Base-by-base conservation (phyloP, 2,113 vertebrate species). In the Cygnus atratus region DNA sequence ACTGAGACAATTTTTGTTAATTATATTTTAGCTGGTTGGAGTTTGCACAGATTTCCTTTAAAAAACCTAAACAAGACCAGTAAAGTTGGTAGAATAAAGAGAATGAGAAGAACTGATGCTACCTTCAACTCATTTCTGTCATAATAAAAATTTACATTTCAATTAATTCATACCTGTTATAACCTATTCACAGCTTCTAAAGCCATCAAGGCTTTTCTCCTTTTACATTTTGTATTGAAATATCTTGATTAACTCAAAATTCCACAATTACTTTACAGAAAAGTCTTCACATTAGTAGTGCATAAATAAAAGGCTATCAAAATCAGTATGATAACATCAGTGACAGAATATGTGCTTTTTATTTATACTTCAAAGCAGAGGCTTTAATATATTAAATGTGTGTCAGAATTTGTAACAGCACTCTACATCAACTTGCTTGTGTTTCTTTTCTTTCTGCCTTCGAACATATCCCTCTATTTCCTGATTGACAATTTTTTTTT, bases 321-420 rank as follows among this genome's bases (percentile, higher is more conserved):
- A 93, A 83, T 52, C 55, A 72, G 8, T 73, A 66, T 10, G n/a
- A 68, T 90, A 92, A 73, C 54, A 95, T 83, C 78, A 74, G 31
- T 59, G 52, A 83, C 52, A 86, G 55, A 86, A 84, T 77, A 84
- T 13, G 11, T 75, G 37, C 37, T 81, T 93, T 92, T 90, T 77
- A 88, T 84, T 95, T 88, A 54, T 79, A 93, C 84, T 75, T 95
- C 84, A 94, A 94, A 91, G 52, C 33, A 55, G 82, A 73, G 50
- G 65, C 82, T 91, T 94, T 73, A 93, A 93, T 87, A 91, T 22
- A 84, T 78, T 91, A 89, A 91, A 74, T 59, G 43, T 3, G 0
- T 31, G 31, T 67, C 89, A 92, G 59, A 92, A 61, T 91, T 82
- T 26, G 3, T 88, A 92, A 78, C 48, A 77, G 61, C 70, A 66